These are phyloP conservation scores for Phrynocephalus versicolor DNA, from an alignment of 2,113 vertebrate genomes.

Conservation along the genomic window DNA sequence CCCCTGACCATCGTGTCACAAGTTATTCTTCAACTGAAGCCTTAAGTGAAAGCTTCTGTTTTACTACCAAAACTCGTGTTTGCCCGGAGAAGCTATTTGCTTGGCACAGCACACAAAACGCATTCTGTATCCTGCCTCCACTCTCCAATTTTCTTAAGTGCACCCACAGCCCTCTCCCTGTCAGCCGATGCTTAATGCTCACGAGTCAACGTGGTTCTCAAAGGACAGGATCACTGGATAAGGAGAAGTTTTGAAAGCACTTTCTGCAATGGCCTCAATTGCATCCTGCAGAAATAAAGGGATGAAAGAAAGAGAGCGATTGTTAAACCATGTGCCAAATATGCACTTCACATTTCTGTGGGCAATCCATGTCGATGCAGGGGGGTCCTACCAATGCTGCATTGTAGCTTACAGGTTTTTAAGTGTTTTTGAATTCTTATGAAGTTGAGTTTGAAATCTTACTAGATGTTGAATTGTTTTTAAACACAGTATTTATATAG, in stretches of 20 bases:
- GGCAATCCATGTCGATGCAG: background rate
- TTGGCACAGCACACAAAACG: background rate
- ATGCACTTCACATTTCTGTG: background rate
- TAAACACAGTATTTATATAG: too few relatives aligned
- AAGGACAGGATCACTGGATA: conserved; percentile 96
- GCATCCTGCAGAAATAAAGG: conserved; percentile 89
- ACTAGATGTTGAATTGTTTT: too few relatives aligned
- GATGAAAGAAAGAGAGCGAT: background rate
- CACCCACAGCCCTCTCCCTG: background rate
- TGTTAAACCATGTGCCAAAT: background rate
- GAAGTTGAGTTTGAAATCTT: too few relatives aligned
- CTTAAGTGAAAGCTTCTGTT: background rate
- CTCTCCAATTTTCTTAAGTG: background rate
- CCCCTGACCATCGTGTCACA: too few relatives aligned
- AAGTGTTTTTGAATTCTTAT: too few relatives aligned
- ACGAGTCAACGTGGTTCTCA: conserved; percentile 98
- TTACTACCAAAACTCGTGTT: background rate
- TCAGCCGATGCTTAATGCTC: conserved; percentile 65
- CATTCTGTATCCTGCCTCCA: background rate
- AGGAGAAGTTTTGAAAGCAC: conserved; percentile 95
- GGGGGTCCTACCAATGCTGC: background rate
- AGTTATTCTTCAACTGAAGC: background rate
- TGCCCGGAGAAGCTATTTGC: background rate
- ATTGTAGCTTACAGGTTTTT: background rate
- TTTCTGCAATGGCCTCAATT: conserved; percentile 96